These are phyloP conservation scores for Cichlasoma orientale DNA, from an alignment of 2,797 vertebrate species.

Conservation along the genomic window DNA sequence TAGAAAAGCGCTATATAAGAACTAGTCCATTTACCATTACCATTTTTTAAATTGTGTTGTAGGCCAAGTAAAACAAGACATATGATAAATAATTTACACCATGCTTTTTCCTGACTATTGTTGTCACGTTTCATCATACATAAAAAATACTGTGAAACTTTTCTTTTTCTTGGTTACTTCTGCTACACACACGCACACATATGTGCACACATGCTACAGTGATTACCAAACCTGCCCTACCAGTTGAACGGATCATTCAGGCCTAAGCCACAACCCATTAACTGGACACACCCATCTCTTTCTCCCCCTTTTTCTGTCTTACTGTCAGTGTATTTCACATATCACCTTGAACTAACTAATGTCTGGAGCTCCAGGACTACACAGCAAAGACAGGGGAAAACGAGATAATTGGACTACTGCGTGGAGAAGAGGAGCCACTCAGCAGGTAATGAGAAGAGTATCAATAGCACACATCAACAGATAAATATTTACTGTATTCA, in stretches of 20 bases:
- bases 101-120: no score
- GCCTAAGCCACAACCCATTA: neutral
- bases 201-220: neutral
- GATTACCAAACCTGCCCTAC: slow-evolving; percentile 40
- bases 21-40: no score
- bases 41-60: no score
- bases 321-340: neutral
- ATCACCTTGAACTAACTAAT: slow-evolving; percentile 11
- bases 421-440: neutral
- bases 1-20: no score
- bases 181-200: neutral
- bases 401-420: neutral
- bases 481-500: neutral
- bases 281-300: slow-evolving; percentile 25
- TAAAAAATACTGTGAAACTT: neutral
- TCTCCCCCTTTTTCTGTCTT: neutral
- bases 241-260: slow-evolving; percentile 37
- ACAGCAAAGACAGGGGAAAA: neutral
- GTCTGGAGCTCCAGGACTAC: neutral
- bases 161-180: neutral
- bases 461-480: neutral
- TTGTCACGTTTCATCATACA: neutral
- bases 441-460: slow-evolving; percentile 12
- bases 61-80: no score
- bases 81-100: no score